Evolutionary conservation across 53 echinoderm and acorn worm species (phyloP).

Genomic region (Glandiceps talaboti): DNA sequence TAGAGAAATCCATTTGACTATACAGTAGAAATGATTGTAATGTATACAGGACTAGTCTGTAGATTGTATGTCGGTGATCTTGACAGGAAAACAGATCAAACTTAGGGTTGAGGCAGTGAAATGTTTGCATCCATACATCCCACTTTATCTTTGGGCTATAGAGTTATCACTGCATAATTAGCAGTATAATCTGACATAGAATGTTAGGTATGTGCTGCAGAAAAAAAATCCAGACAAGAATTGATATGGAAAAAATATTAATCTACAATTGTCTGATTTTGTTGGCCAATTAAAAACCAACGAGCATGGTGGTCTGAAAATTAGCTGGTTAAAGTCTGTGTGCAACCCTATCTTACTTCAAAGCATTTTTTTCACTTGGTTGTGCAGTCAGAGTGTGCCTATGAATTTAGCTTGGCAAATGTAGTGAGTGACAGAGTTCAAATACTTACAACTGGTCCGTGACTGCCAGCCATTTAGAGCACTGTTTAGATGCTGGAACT

Average conservation of each 20-base stretch:
- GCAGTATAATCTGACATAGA: neutral
- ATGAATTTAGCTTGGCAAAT: neutral
- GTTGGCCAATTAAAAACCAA: neutral
- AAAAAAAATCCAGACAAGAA: neutral
- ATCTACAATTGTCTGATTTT: neutral
- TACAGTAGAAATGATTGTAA: too few relatives aligned
- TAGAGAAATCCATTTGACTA: too few relatives aligned
- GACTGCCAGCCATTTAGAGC: constrained; percentile 91
- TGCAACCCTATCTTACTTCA: neutral
- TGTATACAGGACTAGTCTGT: too few relatives aligned
- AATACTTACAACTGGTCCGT: constrained; percentile 80
- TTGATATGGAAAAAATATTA: neutral
- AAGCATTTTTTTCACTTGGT: neutral
- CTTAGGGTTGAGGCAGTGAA: too few relatives aligned
- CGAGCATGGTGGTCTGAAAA: neutral
- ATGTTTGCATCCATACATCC: too few relatives aligned
- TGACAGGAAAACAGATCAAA: too few relatives aligned
- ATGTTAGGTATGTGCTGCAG: neutral
- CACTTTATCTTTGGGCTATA: too few relatives aligned
- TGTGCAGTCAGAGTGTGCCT: neutral
- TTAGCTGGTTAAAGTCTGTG: neutral
- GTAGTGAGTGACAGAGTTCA: neutral
- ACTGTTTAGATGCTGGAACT: constrained; percentile 67
- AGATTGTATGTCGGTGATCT: too few relatives aligned
- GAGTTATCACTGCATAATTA: neutral